Evolutionary conservation across 2,797 vertebrate species (phyloP).

Genomic region (Anas acuta): DNA sequence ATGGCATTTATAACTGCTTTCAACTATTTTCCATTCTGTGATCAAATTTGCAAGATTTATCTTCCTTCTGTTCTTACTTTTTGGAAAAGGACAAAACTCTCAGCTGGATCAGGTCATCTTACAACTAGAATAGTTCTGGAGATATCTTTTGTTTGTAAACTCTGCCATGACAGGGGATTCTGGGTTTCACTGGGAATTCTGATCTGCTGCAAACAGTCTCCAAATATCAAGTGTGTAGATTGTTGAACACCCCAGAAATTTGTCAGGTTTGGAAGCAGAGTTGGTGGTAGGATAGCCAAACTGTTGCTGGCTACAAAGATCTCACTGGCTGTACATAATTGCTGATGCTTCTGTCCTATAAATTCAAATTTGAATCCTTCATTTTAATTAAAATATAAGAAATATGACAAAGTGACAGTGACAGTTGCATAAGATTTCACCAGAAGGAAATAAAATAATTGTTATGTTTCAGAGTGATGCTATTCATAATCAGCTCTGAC

Average conservation of each 20-base stretch:
- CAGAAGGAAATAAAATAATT: background rate
- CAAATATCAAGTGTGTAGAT: background rate
- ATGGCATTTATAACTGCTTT: background rate
- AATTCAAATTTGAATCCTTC: background rate
- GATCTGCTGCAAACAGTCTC: background rate
- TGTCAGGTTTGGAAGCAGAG: background rate
- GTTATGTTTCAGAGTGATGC: background rate
- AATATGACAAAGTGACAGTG: background rate
- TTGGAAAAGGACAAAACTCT: background rate
- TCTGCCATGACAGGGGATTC: background rate
- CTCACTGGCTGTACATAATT: background rate
- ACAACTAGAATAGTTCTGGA: background rate
- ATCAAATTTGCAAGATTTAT: background rate
- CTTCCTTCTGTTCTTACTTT: background rate
- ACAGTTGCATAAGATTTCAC: background rate
- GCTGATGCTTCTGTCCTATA: background rate
- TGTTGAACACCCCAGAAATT: background rate
- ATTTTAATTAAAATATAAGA: constrained; percentile 1
- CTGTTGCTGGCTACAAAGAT: background rate
- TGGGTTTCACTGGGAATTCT: background rate
- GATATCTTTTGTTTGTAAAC: background rate
- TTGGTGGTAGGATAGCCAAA: background rate
- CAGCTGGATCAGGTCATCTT: background rate
- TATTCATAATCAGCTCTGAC: background rate
- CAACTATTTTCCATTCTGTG: background rate